Base-by-base conservation (phyloP, 2,888 invertebrate genomes). In the Platerodrilus igneus region DNA sequence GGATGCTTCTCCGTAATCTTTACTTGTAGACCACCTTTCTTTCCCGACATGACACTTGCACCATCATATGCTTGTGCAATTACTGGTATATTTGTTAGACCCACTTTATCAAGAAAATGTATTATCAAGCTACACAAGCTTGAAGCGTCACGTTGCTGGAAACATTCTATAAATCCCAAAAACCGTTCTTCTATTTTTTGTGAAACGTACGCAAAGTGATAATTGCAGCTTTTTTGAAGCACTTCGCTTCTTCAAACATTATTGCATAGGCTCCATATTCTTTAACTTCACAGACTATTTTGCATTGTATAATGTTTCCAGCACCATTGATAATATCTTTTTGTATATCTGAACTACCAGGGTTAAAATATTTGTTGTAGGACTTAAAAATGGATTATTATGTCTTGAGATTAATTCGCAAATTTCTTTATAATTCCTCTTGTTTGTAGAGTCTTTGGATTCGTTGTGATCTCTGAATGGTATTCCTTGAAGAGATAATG, bases 41-140 rank as follows among this genome's bases (percentile, higher is more conserved):
- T 25, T 4, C 25, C 25, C 8, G 25, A 25, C 25, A 25, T 25
- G 8, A 34, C 25, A 9, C 16, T 17, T 33, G 34, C 25, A 17
- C 34, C 34, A 23, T 34, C 33, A 33, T 33, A 33, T 7, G 33
- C 8, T 23, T 33, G 35, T 2, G 11, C 26, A 4, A 35, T 17
- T n/a, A 35, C 19, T 17, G 26, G 26, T 13, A 35, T 13, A 17
- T 27, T 19, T 23, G n/a, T 20, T 25, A 35, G 18, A n/a, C 35
- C 19, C 11, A 27, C 11, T 18, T 33, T 25, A 9, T 34, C 18
- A 10, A 34, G 2, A 10, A 15, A 10, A 17, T 21, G 17, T 14
- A 34, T 7, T 23, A 34, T 5, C 9, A 32, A 10, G 17, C 6
- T 23, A 9, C 20, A 19, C 19, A 35, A 13, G 15, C 8, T 27